Conservation (phyloP, 1,140 invertebrate species). For the Rhopalosiphum padi region DNA sequence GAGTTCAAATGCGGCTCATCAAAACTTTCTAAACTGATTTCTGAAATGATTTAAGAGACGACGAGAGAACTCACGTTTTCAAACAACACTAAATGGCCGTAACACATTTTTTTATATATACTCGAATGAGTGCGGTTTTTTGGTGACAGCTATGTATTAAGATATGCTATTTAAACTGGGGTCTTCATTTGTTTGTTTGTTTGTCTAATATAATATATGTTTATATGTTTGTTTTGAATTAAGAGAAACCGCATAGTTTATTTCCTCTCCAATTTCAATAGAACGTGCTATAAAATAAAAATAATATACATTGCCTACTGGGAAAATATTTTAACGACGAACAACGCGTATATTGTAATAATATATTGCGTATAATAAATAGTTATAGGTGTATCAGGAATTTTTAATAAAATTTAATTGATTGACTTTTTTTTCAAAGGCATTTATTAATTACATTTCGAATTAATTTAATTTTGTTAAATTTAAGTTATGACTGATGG, state of each 20-base stretch:
- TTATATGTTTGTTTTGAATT: not conserved
- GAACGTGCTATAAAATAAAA: not conserved
- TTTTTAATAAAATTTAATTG: not conserved
- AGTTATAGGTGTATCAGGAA: not conserved
- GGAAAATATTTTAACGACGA: not conserved
- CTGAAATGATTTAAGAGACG: not conserved
- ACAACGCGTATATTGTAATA: not conserved
- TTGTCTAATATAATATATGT: not conserved
- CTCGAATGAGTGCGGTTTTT: not conserved
- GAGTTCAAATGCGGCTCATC: not conserved
- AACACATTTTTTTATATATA: constrained; percentile 2
- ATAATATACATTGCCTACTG: not conserved
- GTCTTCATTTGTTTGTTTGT: not conserved
- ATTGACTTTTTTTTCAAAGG: not conserved
- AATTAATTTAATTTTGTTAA: not conserved
- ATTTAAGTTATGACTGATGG: too few species aligned
- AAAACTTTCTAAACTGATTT: not conserved
- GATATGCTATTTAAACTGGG: not conserved
- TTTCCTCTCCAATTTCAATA: not conserved
- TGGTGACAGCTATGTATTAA: not conserved
- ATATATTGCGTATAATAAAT: not conserved
- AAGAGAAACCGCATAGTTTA: not conserved
- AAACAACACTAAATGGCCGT: not conserved
- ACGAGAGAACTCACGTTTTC: not conserved
- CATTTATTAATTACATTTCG: not conserved